Evolutionary conservation across 2,888 invertebrate genomes (phyloP).

Genomic region (Diarsia mendica): DNA sequence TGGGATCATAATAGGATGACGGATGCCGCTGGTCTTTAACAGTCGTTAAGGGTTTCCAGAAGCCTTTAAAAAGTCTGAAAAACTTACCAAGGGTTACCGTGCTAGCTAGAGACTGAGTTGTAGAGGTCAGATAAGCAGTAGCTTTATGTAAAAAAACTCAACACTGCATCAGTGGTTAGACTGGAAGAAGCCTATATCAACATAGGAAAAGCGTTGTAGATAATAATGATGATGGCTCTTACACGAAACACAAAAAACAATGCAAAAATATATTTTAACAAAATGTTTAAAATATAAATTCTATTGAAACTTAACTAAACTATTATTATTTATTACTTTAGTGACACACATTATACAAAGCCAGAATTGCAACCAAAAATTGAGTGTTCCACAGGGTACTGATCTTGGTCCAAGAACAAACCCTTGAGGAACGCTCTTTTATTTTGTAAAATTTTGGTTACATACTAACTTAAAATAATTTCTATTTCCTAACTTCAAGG

Average conservation of each 20-base stretch:
- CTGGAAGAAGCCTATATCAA: neutral
- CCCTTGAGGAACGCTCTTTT: neutral
- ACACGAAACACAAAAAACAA: neutral
- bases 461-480: neutral
- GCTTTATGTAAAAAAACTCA: neutral
- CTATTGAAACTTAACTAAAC: neutral
- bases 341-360: neutral
- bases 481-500: constrained; percentile 70
- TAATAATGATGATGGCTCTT: neutral
- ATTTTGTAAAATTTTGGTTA: too few relatives aligned
- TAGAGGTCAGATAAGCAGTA: neutral
- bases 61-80: neutral
- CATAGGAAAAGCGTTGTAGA: neutral
- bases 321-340: neutral
- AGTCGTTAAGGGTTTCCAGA: neutral
- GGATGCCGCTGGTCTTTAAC: neutral
- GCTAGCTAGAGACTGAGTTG: neutral
- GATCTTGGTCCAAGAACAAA: neutral
- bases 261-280: neutral
- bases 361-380: neutral
- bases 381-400: neutral
- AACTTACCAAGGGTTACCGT: neutral
- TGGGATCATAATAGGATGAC: too few relatives aligned
- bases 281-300: neutral
- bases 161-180: neutral